These are phyloP conservation scores for Synanthedon formicaeformis DNA, from an alignment of 2,888 invertebrate genomes.

Conservation along the genomic window DNA sequence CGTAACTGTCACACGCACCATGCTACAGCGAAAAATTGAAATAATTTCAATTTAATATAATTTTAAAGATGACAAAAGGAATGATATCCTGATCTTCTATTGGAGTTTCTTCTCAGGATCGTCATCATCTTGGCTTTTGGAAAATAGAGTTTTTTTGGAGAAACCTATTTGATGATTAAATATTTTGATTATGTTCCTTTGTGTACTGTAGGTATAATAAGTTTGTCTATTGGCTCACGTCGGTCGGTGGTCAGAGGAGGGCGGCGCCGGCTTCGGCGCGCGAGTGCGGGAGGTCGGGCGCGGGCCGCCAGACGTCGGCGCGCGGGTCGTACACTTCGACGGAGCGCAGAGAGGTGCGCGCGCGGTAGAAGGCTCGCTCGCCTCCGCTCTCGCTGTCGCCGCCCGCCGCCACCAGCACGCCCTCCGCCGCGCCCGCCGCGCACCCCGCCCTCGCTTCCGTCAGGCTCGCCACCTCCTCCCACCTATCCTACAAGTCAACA, in stretches of 20 bases:
- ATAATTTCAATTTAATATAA: no score
- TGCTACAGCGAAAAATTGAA: no score
- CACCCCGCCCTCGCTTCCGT: conserved; percentile 83
- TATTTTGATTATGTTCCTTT: no score
- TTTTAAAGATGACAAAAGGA: no score
- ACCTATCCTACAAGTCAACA: conserved; percentile 70
- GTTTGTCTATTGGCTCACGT: no score
- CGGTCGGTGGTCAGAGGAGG: conserved; percentile 70
- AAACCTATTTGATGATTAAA: no score
- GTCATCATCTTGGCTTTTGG: no score
- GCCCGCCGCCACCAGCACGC: conserved; percentile 85
- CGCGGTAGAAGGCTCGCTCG: conserved; percentile 80
- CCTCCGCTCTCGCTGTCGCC: conserved; percentile 86
- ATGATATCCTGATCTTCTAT: no score
- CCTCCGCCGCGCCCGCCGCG: conserved; percentile 87
- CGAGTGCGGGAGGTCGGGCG: conserved; percentile 83
- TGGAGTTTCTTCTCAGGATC: no score
- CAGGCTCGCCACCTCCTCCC: conserved; percentile 83
- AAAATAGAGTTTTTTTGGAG: no score
- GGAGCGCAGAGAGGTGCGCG: conserved; percentile 84
- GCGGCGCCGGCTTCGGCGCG: conserved; percentile 90
- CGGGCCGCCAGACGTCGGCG: conserved; percentile 79
- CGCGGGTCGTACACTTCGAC: conserved; percentile 89
- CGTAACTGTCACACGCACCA: no score
- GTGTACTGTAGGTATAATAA: no score